phyloP scores from a whole-genome alignment of 2,113 vertebrate species.

The Muntiacus reevesi region DNA sequence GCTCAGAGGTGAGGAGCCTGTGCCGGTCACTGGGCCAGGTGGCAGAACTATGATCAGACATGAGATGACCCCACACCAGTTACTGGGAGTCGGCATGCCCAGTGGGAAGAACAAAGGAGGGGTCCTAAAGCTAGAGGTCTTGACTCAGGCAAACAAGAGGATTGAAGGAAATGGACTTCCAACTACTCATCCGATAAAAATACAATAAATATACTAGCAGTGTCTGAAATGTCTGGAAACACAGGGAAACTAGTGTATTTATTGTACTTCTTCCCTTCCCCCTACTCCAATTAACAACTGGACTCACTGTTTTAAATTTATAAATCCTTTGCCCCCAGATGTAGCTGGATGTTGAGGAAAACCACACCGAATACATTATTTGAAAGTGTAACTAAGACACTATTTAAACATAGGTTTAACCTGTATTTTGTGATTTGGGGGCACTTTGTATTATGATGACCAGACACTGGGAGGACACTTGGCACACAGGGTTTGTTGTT shows the following conservation, averaged over 20 bases:
- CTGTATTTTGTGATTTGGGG: background rate
- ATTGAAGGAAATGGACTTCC: background rate
- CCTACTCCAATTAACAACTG: background rate
- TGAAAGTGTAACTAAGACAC: background rate
- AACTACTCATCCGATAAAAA: background rate
- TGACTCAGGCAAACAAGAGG: background rate
- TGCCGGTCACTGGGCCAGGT: background rate
- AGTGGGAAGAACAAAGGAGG: background rate
- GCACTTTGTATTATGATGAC: background rate
- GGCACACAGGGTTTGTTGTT: background rate
- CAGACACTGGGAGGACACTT: background rate
- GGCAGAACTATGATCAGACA: background rate
- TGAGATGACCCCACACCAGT: background rate
- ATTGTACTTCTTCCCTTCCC: background rate
- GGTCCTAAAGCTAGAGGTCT: background rate
- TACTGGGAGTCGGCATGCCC: background rate
- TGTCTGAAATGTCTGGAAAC: background rate
- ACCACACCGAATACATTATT: background rate
- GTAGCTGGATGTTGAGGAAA: background rate
- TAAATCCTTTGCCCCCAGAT: background rate
- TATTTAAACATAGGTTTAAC: background rate
- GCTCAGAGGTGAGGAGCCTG: background rate
- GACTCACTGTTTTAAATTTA: background rate
- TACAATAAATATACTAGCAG: background rate
- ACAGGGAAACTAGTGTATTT: background rate